phyloP scores from a whole-genome alignment of 2,113 vertebrate genomes.

The Xenotilapia flavipinnis region DNA sequence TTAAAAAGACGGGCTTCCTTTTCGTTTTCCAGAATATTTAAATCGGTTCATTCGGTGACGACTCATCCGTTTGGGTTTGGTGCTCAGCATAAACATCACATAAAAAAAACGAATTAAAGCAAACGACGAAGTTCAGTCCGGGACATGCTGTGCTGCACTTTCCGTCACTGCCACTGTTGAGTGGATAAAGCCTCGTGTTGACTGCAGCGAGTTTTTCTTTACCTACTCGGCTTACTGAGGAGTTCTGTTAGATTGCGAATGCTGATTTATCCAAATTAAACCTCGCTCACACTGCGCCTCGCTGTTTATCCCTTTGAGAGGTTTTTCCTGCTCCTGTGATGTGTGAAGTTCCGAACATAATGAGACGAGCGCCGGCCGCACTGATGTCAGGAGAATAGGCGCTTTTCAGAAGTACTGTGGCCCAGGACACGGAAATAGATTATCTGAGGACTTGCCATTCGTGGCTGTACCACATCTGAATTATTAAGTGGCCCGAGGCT shows the following conservation, averaged over 20 bases:
- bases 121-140: not conserved
- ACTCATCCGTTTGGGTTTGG: not conserved
- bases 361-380: not conserved
- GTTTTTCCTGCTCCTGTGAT: not conserved
- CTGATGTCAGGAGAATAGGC: not conserved
- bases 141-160: not conserved
- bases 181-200: not conserved
- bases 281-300: not conserved
- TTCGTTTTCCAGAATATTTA: not conserved
- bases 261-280: not conserved
- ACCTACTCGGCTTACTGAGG: not conserved
- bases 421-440: conserved; percentile 37
- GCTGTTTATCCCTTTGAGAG: not conserved
- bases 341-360: not conserved
- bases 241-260: not conserved
- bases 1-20: not conserved
- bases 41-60: fast-evolving
- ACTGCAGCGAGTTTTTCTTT: not conserved
- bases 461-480: conserved; percentile 38
- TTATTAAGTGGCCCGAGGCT: conserved; percentile 45
- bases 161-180: not conserved
- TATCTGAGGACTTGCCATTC: conserved; percentile 19
- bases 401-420: not conserved
- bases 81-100: not conserved
- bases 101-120: not conserved